These are phyloP conservation scores for Halocaridina rubra DNA, from an alignment of 2,888 invertebrate species.

Conservation along the genomic window DNA sequence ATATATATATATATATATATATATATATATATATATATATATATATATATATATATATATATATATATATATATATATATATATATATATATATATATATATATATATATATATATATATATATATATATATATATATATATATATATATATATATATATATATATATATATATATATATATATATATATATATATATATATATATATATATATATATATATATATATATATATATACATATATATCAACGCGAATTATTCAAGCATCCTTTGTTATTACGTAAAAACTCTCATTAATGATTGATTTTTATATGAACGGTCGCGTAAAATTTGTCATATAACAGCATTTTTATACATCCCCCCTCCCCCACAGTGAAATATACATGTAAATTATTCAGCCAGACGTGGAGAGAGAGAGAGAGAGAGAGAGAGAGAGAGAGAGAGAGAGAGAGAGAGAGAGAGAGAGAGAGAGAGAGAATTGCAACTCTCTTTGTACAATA, in stretches of 20 bases:
- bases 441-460: too few species aligned
- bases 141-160: slow-evolving; percentile 16
- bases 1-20: neutral
- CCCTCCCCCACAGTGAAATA: too few species aligned
- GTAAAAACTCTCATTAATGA: too few species aligned
- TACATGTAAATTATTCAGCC: too few species aligned
- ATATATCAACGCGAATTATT: slow-evolving; percentile 5
- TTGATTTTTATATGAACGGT: too few species aligned
- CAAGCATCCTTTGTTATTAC: too few species aligned
- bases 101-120: slow-evolving; percentile 21
- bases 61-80: slow-evolving; percentile 23
- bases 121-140: slow-evolving; percentile 22
- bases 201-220: neutral
- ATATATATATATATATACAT: neutral
- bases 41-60: slow-evolving; percentile 23
- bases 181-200: neutral
- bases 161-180: neutral
- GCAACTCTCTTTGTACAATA: too few species aligned
- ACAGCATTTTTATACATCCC: too few species aligned
- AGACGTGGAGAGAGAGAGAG: too few species aligned
- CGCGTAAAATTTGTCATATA: too few species aligned
- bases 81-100: slow-evolving; percentile 18
- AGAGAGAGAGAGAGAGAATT: too few species aligned
- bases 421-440: too few species aligned
- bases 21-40: neutral